phyloP scores from a whole-genome alignment of 2,888 invertebrate genomes.

The Copidosoma aretas region DNA sequence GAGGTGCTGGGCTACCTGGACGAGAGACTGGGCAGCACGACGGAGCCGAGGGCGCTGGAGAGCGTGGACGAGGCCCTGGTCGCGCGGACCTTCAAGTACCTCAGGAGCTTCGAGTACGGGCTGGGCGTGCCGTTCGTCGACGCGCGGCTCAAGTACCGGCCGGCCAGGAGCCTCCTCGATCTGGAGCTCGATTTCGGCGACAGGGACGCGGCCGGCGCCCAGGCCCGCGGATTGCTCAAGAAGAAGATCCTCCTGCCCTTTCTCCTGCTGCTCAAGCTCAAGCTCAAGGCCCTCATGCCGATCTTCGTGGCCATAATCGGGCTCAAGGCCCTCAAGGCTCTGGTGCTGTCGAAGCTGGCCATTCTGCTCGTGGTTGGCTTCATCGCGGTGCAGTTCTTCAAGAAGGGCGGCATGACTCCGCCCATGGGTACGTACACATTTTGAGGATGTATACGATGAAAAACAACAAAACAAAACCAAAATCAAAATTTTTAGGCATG shows the following conservation, averaged over 20 bases:
- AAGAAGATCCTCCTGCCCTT: conserved; percentile 84
- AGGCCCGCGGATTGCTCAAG: conserved; percentile 77
- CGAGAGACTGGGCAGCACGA: conserved; percentile 67
- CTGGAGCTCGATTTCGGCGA: conserved; percentile 61
- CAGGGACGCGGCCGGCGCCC: conserved; percentile 53
- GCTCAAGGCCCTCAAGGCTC: conserved; percentile 82
- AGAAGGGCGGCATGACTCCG: conserved; percentile 73
- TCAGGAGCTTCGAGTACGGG: conserved; percentile 78
- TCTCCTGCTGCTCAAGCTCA: conserved; percentile 79
- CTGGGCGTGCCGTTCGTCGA: conserved; percentile 70
- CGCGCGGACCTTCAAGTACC: conserved; percentile 73
- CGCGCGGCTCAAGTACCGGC: conserved; percentile 56
- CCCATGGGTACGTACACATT: conserved; percentile 56
- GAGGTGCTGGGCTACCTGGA: conserved; percentile 80
- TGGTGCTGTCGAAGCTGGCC: conserved; percentile 83
- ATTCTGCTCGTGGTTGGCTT: conserved; percentile 82
- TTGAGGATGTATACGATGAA: neutral
- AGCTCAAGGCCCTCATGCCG: conserved; percentile 84
- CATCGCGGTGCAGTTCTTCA: conserved; percentile 78
- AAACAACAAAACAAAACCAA: neutral
- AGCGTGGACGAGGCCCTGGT: conserved; percentile 74
- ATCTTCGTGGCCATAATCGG: conserved; percentile 80
- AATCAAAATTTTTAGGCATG: conserved; percentile 66
- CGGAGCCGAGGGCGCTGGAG: conserved; percentile 55
- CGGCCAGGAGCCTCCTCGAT: conserved; percentile 59